Evolutionary conservation across 2,888 invertebrate species (phyloP).

Genomic region (Polydrusus cervinus): DNA sequence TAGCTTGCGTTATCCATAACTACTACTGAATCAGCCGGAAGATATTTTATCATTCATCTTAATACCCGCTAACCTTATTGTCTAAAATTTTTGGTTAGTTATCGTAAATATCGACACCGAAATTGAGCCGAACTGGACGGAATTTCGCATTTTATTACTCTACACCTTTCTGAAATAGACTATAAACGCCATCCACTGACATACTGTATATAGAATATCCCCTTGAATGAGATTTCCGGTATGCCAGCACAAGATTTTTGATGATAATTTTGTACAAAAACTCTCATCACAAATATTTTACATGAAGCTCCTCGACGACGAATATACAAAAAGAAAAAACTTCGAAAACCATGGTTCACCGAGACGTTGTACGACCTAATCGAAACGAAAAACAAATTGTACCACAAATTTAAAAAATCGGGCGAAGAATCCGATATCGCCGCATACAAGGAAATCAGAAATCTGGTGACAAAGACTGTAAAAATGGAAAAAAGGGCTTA

Average conservation of each 20-base stretch:
- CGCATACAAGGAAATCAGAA: conserved; percentile 40
- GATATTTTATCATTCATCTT: too few species aligned
- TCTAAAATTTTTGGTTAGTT: too few species aligned
- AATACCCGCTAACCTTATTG: too few species aligned
- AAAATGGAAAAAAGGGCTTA: conserved; percentile 41
- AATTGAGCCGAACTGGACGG: too few species aligned
- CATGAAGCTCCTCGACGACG: conserved; percentile 31
- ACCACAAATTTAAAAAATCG: conserved; percentile 43
- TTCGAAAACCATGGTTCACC: conserved; percentile 48
- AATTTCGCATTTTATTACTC: too few species aligned
- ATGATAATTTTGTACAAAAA: neutral
- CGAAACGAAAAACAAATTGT: conserved; percentile 33
- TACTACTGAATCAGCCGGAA: too few species aligned
- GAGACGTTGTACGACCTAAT: conserved; percentile 37
- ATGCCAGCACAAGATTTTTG: neutral
- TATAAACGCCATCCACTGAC: too few species aligned
- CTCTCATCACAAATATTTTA: conserved; percentile 8
- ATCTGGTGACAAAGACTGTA: conserved; percentile 35
- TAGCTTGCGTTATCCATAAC: too few species aligned
- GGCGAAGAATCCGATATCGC: conserved; percentile 33
- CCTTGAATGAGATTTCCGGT: too few species aligned
- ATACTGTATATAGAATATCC: too few species aligned
- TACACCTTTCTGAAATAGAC: too few species aligned
- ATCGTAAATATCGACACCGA: too few species aligned
- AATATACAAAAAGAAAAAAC: conserved; percentile 39